phyloP scores from a whole-genome alignment of 2,113 vertebrate species.

The Petrocephalus zakoni region DNA sequence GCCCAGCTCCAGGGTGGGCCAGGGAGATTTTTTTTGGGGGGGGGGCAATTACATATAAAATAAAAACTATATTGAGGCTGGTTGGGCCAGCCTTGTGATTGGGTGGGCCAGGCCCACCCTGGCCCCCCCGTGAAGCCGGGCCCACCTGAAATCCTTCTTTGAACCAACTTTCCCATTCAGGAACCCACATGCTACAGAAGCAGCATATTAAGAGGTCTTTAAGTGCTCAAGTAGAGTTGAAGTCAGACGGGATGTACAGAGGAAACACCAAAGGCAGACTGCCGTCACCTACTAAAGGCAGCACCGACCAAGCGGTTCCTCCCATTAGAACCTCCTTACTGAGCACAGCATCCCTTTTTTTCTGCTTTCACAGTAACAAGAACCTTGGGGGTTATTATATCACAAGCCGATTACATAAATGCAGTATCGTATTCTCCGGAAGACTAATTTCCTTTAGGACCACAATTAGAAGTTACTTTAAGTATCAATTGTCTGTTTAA shows the following conservation, averaged over 20 bases:
- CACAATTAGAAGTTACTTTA: not conserved
- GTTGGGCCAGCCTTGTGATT: no score
- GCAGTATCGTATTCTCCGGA: not conserved
- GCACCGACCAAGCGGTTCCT: not conserved
- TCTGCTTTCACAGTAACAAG: not conserved
- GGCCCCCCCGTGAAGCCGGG: no score
- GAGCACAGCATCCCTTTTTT: not conserved
- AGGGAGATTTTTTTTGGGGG: no score
- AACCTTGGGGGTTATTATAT: not conserved
- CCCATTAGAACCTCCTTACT: not conserved
- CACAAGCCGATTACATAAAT: not conserved
- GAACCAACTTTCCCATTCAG: not conserved
- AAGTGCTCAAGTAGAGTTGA: not conserved
- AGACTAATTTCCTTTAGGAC: not conserved
- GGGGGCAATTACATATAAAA: no score
- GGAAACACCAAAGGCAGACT: not conserved
- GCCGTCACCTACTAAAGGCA: not conserved
- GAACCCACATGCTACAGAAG: not conserved
- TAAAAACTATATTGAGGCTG: no score
- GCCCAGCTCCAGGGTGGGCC: no score
- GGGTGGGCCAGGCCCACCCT: no score
- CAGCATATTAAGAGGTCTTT: not conserved
- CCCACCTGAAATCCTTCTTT: not conserved
- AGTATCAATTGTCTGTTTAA: not conserved
- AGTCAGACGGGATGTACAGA: not conserved